Conservation (phyloP, 2,797 vertebrate species). For the Poecile montanus region DNA sequence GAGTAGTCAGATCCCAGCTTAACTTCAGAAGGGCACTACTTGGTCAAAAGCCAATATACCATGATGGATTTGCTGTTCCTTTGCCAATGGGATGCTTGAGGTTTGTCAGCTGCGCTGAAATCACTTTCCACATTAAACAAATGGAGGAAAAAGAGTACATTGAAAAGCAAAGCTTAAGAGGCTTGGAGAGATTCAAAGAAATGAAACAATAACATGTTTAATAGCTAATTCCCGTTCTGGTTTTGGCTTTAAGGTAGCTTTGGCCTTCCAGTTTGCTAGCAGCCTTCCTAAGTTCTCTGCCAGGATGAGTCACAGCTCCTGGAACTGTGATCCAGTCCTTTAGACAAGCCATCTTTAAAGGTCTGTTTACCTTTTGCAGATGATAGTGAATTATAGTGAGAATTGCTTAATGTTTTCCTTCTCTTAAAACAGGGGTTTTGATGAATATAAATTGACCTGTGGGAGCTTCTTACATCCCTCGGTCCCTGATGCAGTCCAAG, state of each 20-base stretch:
- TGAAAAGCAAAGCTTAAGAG: conserved; percentile 32
- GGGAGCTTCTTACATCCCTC: neutral
- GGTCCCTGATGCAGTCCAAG: neutral
- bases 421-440: neutral
- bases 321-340: conserved; percentile 7
- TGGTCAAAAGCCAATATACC: conserved; percentile 21
- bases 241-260: conserved; percentile 64
- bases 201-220: conserved; percentile 43
- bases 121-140: conserved; percentile 50
- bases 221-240: conserved; percentile 44
- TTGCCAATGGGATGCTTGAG: conserved; percentile 50
- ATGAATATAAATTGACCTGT: neutral
- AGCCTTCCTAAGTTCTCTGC: neutral
- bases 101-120: conserved; percentile 58
- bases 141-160: neutral
- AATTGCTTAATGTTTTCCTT: neutral
- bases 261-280: conserved; percentile 23
- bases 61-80: neutral
- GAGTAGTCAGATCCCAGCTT: neutral
- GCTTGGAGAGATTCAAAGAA: conserved; percentile 44
- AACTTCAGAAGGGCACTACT: neutral
- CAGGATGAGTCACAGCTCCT: conserved; percentile 56
- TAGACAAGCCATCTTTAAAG: conserved; percentile 20
- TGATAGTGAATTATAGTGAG: neutral
- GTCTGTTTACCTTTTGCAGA: conserved; percentile 11